Conservation (phyloP, 2,113 vertebrate genomes). For the Ammodytes dubius region DNA sequence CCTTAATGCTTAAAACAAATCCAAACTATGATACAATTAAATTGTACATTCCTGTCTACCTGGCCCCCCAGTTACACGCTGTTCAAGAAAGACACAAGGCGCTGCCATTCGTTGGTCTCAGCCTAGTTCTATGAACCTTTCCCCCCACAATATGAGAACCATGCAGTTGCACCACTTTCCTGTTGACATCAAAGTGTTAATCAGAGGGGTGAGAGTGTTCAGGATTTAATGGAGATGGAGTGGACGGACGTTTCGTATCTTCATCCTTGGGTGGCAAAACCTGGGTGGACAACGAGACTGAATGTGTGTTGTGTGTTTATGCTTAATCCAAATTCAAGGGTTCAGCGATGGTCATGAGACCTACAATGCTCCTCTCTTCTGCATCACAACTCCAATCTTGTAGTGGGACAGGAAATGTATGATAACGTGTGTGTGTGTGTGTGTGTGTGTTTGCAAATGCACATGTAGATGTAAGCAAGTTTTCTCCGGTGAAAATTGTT, state of each 20-base stretch:
- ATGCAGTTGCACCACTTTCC: slow-evolving; percentile 63
- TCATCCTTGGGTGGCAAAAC: slow-evolving; percentile 63
- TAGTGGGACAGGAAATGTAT: slow-evolving; percentile 43
- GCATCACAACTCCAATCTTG: slow-evolving; percentile 45
- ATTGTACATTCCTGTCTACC: slow-evolving; percentile 71
- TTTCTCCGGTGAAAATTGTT: slow-evolving; percentile 29
- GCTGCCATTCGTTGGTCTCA: slow-evolving; percentile 43
- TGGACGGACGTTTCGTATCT: slow-evolving; percentile 56
- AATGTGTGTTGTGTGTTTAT: slow-evolving; percentile 27
- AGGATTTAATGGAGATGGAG: slow-evolving; percentile 30
- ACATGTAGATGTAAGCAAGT: slow-evolving; percentile 48
- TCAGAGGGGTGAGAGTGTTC: slow-evolving; percentile 43
- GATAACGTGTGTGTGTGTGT: slow-evolving; percentile 25
- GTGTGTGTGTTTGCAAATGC: slow-evolving; percentile 44
- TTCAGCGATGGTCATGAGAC: slow-evolving; percentile 34
- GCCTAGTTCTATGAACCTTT: slow-evolving; percentile 25
- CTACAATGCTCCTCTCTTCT: slow-evolving; percentile 52
- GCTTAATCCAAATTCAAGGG: slow-evolving; percentile 29
- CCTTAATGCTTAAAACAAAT: slow-evolving; percentile 58
- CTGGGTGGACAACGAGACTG: slow-evolving; percentile 40
- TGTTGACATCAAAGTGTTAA: slow-evolving; percentile 53
- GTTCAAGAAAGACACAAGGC: slow-evolving; percentile 54
- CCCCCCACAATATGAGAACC: slow-evolving; percentile 45
- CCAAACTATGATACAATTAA: slow-evolving; percentile 66
- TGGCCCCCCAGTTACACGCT: slow-evolving; percentile 58